Percentiles rank a stretch among this genome's conserved stretches.
phyloP scores from a whole-genome alignment of 2,797 vertebrate species.

The Mionectes olivaceus region DNA sequence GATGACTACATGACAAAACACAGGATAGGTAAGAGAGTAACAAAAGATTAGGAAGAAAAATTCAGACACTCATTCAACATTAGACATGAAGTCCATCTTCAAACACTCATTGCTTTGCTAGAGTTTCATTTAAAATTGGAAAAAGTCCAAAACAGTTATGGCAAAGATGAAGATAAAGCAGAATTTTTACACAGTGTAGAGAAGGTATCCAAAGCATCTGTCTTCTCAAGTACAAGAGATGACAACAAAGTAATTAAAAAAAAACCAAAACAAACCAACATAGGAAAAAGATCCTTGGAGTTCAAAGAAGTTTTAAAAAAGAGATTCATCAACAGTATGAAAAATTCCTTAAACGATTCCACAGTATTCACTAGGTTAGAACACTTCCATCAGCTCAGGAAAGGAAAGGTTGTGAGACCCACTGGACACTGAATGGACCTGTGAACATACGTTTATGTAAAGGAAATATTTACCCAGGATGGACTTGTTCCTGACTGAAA shows the following conservation, averaged over 20 bases:
- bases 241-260: not conserved
- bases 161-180: not conserved
- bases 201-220: not conserved
- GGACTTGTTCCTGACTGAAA: not conserved
- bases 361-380: not conserved
- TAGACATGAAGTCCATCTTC: not conserved
- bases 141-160: not conserved
- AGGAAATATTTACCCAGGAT: not conserved
- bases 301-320: not conserved
- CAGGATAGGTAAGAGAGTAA: conserved; percentile 6
- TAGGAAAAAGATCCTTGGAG: not conserved
- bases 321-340: not conserved
- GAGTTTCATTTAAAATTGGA: conserved; percentile 4
- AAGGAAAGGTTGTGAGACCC: not conserved
- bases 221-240: not conserved
- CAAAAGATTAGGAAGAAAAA: conserved; percentile 34
- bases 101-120: conserved; percentile 23
- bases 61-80: conserved; percentile 4
- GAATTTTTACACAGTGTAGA: not conserved
- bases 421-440: not conserved
- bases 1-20: conserved; percentile 54
- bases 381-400: not conserved
- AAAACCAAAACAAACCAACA: not conserved
- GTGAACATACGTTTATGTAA: not conserved
- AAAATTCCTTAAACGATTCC: not conserved